Percentiles rank a stretch among this genome's conserved stretches.
phyloP scores from a whole-genome alignment of 2,113 vertebrate species.

The Formicarius rufipectus region DNA sequence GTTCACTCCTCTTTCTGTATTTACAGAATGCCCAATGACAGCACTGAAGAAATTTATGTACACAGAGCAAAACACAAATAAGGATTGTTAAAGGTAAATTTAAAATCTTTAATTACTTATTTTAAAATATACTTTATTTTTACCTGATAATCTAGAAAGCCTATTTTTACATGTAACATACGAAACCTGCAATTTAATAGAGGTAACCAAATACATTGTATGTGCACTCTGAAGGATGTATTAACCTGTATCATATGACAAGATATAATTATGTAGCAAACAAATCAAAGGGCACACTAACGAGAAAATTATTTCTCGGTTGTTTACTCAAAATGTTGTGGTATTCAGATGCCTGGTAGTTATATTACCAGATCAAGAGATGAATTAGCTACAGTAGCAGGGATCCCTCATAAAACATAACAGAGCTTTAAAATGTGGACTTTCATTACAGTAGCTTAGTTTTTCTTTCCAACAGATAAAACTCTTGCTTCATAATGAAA shows the following conservation, averaged over 20 bases:
- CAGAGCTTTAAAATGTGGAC: not conserved
- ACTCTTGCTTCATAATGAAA: not conserved
- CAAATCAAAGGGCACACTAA: not conserved
- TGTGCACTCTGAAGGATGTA: not conserved
- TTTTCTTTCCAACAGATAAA: not conserved
- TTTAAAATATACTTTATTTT: not conserved
- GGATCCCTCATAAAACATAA: not conserved
- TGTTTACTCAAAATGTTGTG: not conserved
- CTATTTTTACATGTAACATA: not conserved
- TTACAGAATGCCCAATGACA: not conserved
- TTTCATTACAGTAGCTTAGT: not conserved
- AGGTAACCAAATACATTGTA: not conserved
- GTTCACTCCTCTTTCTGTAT: not conserved
- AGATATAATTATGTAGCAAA: slow-evolving; percentile 8
- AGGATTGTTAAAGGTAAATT: not conserved
- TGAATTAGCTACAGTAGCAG: not conserved
- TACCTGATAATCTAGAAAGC: not conserved
- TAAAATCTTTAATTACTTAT: not conserved
- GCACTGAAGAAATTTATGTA: not conserved
- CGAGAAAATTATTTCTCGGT: not conserved
- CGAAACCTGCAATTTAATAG: not conserved
- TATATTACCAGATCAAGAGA: not conserved
- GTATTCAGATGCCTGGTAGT: not conserved
- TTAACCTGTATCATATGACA: not conserved
- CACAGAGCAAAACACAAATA: not conserved